Evolutionary conservation across 2,113 vertebrate genomes (phyloP).

Genomic region (Tichodroma muraria): DNA sequence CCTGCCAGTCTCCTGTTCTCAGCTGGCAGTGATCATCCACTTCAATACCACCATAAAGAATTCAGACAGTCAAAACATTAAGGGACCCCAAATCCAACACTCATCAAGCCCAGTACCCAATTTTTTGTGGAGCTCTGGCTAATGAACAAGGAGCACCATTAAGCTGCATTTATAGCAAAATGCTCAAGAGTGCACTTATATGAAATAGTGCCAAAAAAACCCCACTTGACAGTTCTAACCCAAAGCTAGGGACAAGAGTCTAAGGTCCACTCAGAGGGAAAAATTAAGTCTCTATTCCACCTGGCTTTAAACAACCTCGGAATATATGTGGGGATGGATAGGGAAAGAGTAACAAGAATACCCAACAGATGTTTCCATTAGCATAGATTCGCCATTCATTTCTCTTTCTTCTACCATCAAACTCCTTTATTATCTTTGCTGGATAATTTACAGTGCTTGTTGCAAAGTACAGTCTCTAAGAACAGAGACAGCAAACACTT

Average conservation of each 20-base stretch:
- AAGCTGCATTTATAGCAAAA: neutral
- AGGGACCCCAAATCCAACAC: neutral
- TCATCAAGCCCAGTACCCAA: neutral
- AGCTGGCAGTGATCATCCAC: neutral
- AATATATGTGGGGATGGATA: neutral
- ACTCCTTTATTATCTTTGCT: neutral
- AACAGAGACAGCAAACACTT: neutral
- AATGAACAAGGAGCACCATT: neutral
- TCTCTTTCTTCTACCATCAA: neutral
- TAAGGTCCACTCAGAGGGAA: neutral
- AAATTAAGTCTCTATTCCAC: neutral
- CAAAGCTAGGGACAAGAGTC: neutral
- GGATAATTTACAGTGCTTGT: conserved; percentile 12
- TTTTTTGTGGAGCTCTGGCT: neutral
- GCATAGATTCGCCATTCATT: conserved; percentile 23
- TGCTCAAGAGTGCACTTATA: neutral
- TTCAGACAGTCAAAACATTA: neutral
- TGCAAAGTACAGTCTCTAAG: neutral
- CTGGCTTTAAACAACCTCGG: neutral
- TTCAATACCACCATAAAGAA: neutral
- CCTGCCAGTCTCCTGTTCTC: neutral
- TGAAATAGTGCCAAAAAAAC: neutral
- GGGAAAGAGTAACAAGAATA: neutral
- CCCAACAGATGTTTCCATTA: conserved; percentile 27
- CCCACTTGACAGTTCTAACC: neutral